phyloP scores from a whole-genome alignment of 2,888 invertebrate genomes.

The Melinaea menophilus region DNA sequence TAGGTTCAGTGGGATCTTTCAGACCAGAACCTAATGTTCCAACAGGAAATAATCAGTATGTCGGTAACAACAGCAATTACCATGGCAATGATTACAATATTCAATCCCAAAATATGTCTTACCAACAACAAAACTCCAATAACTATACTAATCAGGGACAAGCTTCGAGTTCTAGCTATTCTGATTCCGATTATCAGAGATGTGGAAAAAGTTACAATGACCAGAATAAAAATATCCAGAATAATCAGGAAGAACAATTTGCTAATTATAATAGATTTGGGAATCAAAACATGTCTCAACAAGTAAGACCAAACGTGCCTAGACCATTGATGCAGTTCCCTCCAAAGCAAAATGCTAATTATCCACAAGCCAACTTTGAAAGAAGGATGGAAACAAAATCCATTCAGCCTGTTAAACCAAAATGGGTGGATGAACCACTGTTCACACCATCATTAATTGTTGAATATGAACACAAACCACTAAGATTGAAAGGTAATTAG shows the following conservation, averaged over 20 bases:
- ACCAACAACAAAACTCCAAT: constrained; percentile 17
- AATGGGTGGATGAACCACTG: constrained; percentile 71
- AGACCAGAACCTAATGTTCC: constrained; percentile 10
- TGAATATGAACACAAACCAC: constrained; percentile 83
- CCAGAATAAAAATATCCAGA: constrained; percentile 29
- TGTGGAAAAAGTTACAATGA: constrained; percentile 36
- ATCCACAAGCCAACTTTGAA: constrained; percentile 32
- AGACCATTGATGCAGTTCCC: constrained; percentile 38
- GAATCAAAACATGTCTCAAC: constrained; percentile 27
- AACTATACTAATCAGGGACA: constrained; percentile 18
- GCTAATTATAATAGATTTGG: constrained; percentile 43
- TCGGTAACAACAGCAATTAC: constrained; percentile 42
- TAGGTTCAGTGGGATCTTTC: constrained; percentile 16
- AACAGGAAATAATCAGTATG: constrained; percentile 41
- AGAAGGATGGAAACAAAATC: constrained; percentile 28
- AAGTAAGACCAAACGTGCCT: constrained; percentile 37
- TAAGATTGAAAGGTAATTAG: constrained; percentile 73
- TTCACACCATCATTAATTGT: constrained; percentile 79
- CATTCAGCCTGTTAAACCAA: constrained; percentile 37
- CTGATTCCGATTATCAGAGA: constrained; percentile 38
- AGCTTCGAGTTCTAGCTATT: constrained; percentile 27
- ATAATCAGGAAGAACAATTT: constrained; percentile 43
- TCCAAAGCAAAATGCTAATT: constrained; percentile 37
- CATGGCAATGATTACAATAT: constrained; percentile 23
- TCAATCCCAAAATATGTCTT: constrained; percentile 16